Conservation (phyloP, 2,888 invertebrate species). For the Acrobasis consociella region DNA sequence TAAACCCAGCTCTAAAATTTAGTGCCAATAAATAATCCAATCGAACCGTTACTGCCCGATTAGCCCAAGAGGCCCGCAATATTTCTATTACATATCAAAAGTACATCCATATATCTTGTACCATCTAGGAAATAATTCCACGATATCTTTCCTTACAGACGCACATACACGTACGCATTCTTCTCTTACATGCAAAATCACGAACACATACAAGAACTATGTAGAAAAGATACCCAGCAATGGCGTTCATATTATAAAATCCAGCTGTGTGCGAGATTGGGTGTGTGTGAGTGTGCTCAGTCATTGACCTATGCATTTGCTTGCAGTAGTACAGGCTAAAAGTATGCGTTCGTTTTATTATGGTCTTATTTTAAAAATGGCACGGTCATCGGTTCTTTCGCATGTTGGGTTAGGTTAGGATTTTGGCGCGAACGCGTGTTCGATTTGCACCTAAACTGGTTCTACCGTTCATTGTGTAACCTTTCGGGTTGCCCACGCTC, state of each 20-base stretch:
- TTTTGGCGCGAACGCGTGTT: constrained; percentile 41
- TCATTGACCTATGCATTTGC: constrained; percentile 80
- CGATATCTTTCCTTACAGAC: constrained; percentile 75
- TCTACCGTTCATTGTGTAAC: constrained; percentile 36
- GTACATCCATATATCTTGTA: constrained; percentile 42
- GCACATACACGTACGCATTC: constrained; percentile 76
- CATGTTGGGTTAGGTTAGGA: constrained; percentile 74
- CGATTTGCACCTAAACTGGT: constrained; percentile 39
- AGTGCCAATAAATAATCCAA: constrained; percentile 68
- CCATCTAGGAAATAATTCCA: constrained; percentile 81
- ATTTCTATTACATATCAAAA: constrained; percentile 52
- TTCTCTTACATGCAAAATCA: constrained; percentile 80
- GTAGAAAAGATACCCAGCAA: constrained; percentile 47
- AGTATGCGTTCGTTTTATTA: constrained; percentile 82
- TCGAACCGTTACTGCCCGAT: constrained; percentile 65
- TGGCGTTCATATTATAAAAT: constrained; percentile 32
- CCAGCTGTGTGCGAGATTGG: constrained; percentile 47
- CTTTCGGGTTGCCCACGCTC: constrained; percentile 31
- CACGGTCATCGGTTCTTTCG: constrained; percentile 66
- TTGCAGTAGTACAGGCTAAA: constrained; percentile 80
- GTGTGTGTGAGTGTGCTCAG: constrained; percentile 61
- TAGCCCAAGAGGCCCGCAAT: constrained; percentile 43
- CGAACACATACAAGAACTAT: constrained; percentile 59
- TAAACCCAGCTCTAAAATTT: constrained; percentile 72
- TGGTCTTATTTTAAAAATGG: constrained; percentile 82